Evolutionary conservation across 2,113 vertebrate genomes (phyloP), one percentile per base, ranked within the genome.

Genomic region (Chloebia gouldiae): DNA sequence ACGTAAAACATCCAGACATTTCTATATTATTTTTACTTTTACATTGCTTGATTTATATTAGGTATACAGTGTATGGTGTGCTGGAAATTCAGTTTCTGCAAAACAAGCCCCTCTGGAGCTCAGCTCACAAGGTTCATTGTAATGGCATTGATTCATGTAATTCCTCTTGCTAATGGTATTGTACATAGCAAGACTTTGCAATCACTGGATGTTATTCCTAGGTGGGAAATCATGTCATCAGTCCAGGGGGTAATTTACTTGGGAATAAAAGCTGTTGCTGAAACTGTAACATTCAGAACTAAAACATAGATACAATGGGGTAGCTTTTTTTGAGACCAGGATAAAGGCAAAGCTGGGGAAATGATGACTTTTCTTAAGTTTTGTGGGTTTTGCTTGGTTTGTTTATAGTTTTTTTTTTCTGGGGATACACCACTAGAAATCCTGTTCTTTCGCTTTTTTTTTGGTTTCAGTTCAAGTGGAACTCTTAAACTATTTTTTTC

Each of bases 251-350:
- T 37, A 95, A 89, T 86, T 91, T 6, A 33, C 28, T 81, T 6
- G 3, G n/a, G 70, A 95, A 76, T 9, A 27, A 91, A 93, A 94
- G 51, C 23, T 72, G n/a, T 61, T 94, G 45, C 39, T 73, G 82
- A 95, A 93, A 63, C 53, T n/a, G 25, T 84, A 65, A 63, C 25
- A 9, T 47, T 88, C 65, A 83, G 76, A 96, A 84, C 33, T 54
- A 57, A 69, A 88, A 72, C 23, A 45, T 20, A 54, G 13, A 24
- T 24, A 28, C 8, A 81, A 49, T 19, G 4, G 73, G 27, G 16
- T 51, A 57, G 7, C 44, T 51, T 71, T 72, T 72, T 70, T 39
- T 68, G 88, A 93, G 60, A 35, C 8, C 31, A 91, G 14, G 15
- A 9, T 90, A 90, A 89, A 91, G 23, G 30, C 37, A 72, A 44